These are phyloP conservation scores for Diarsia mendica DNA, from an alignment of 2,888 invertebrate genomes.

Conservation along the genomic window DNA sequence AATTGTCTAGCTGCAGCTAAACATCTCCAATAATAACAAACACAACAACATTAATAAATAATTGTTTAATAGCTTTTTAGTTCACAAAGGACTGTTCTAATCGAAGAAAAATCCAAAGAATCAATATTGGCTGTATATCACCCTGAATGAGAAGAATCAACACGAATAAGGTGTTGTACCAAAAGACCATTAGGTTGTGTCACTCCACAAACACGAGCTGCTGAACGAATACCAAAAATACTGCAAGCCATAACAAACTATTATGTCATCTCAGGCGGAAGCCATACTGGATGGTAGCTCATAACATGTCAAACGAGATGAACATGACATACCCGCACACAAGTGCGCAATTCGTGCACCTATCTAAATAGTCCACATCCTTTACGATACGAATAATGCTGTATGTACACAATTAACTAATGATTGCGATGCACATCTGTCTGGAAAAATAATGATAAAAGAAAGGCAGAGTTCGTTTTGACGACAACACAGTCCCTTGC, in stretches of 20 bases:
- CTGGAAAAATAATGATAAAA: slow-evolving; percentile 15
- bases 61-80: background rate
- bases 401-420: slow-evolving; percentile 54
- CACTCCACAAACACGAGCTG: background rate
- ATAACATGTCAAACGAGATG: slow-evolving; percentile 23
- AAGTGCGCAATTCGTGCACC: slow-evolving; percentile 60
- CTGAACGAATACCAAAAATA: background rate
- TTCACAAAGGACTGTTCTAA: background rate
- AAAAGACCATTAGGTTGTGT: background rate
- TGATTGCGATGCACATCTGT: slow-evolving; percentile 24
- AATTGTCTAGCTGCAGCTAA: background rate
- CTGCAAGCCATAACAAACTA: background rate
- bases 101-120: background rate
- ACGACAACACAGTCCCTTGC: no score
- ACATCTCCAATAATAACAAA: background rate
- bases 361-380: slow-evolving; percentile 71
- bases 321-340: slow-evolving; percentile 4
- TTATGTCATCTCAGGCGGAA: slow-evolving; percentile 38
- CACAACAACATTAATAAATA: background rate
- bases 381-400: slow-evolving; percentile 47
- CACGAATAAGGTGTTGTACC: background rate
- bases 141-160: background rate
- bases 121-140: background rate
- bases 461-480: slow-evolving; percentile 3
- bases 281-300: background rate